phyloP scores from a whole-genome alignment of 35 echinoderm and acorn worm genomes.

The Holothuria glaberrima region DNA sequence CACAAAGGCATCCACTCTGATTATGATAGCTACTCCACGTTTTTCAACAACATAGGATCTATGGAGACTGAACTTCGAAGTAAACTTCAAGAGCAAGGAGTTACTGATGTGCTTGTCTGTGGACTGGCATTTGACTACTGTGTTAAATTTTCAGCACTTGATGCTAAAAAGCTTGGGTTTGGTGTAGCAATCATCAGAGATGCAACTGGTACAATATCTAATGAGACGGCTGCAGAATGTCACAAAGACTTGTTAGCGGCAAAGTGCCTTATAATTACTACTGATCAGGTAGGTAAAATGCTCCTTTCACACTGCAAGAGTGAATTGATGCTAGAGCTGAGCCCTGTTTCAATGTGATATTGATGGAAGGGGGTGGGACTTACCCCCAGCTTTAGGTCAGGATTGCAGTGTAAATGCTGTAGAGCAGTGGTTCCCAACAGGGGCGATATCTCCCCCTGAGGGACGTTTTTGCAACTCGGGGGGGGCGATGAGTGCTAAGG shows the following conservation, averaged over 20 bases:
- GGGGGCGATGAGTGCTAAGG: too few species aligned
- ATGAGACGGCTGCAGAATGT: neutral
- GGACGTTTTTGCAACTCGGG: too few species aligned
- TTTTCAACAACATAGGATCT: constrained; percentile 68
- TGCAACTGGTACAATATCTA: constrained; percentile 38
- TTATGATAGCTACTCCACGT: constrained; percentile 83
- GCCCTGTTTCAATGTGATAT: too few species aligned
- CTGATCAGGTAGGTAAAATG: constrained; percentile 14
- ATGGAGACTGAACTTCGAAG: constrained; percentile 55
- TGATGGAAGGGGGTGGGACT: too few species aligned
- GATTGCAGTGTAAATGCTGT: too few species aligned
- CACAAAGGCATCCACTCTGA: constrained; percentile 70
- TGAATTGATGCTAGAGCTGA: too few species aligned
- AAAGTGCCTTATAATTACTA: neutral
- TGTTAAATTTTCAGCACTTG: constrained; percentile 67
- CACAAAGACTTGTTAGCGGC: neutral
- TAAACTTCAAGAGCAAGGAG: constrained; percentile 13
- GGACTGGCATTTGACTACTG: constrained; percentile 91
- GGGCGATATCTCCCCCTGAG: too few species aligned
- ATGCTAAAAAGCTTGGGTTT: constrained; percentile 72
- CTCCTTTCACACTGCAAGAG: too few species aligned
- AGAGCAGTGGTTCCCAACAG: too few species aligned
- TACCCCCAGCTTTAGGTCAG: too few species aligned
- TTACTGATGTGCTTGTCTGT: constrained; percentile 84
- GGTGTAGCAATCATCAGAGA: constrained; percentile 74